phyloP scores from a whole-genome alignment of 2,888 invertebrate species.

The Podotricha telesiphe region DNA sequence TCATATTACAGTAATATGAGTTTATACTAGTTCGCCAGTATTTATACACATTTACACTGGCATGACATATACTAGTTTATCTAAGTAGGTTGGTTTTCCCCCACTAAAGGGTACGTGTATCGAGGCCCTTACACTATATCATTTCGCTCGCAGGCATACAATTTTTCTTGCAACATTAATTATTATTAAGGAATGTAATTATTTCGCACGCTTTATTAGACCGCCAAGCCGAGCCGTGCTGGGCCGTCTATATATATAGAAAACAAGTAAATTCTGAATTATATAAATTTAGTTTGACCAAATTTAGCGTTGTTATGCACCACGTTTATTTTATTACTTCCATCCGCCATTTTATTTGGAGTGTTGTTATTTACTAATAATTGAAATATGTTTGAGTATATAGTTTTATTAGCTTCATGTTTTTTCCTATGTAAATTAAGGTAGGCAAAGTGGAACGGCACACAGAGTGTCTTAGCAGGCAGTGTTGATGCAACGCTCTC shows the following conservation, averaged over 20 bases:
- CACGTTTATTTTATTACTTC: conserved; percentile 20
- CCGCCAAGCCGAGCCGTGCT: not conserved
- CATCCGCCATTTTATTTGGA: not conserved
- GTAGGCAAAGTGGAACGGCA: too few relatives aligned
- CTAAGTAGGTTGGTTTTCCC: not conserved
- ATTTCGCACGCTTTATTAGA: conserved; percentile 27
- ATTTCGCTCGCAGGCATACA: conserved; percentile 78
- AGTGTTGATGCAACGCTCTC: too few relatives aligned
- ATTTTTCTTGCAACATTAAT: conserved; percentile 44
- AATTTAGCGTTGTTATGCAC: conserved; percentile 1
- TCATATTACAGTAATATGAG: too few relatives aligned
- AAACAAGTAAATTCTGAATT: not conserved
- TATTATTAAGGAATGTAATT: conserved; percentile 19
- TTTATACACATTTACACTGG: too few relatives aligned
- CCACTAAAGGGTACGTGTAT: not conserved
- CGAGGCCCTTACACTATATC: conserved; percentile 57
- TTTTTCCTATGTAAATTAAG: too few relatives aligned
- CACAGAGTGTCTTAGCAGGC: too few relatives aligned
- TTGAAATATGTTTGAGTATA: not conserved
- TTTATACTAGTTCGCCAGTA: too few relatives aligned
- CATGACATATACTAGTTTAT: too few relatives aligned
- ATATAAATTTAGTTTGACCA: conserved; percentile 3
- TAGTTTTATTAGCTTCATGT: too few relatives aligned
- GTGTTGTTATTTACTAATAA: not conserved
- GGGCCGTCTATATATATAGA: not conserved